Evolutionary conservation across 1,140 invertebrate genomes (phyloP).

Genomic region (Drosophila ogumai): DNA sequence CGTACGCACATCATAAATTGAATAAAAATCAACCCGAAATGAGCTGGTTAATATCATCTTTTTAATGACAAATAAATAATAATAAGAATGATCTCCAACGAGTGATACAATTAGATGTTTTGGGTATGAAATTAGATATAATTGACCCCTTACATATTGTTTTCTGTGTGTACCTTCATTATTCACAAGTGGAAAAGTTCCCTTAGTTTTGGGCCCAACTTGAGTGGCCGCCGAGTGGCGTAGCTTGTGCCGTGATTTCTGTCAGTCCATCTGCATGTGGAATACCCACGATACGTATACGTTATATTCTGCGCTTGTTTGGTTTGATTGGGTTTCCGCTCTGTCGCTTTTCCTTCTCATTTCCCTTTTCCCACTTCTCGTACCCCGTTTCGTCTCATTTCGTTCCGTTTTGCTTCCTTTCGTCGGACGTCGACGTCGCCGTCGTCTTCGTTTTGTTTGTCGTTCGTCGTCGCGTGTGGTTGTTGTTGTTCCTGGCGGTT

Average conservation of each 20-base stretch:
- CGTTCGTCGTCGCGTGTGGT: slow-evolving; percentile 52
- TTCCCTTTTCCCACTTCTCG: slow-evolving; percentile 5
- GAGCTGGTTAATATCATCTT: background rate
- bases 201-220: slow-evolving; percentile 20
- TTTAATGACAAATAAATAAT: background rate
- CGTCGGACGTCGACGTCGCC: slow-evolving; percentile 5
- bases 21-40: background rate
- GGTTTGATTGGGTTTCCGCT: slow-evolving; percentile 52
- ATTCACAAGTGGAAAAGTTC: slow-evolving; percentile 45
- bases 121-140: background rate
- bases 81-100: background rate
- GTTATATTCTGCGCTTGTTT: slow-evolving; percentile 58
- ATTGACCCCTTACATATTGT: background rate
- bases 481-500: slow-evolving; percentile 44
- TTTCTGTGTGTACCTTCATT: slow-evolving; percentile 35
- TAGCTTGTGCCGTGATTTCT: slow-evolving; percentile 37
- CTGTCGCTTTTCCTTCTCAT: slow-evolving; percentile 32
- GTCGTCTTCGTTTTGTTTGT: slow-evolving; percentile 43
- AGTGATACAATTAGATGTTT: background rate
- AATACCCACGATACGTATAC: slow-evolving; percentile 52
- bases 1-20: background rate
- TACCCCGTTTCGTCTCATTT: slow-evolving; percentile 19
- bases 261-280: slow-evolving; percentile 49
- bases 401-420: slow-evolving; percentile 21
- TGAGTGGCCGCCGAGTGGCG: slow-evolving; percentile 3